Evolutionary conservation across 2,797 vertebrate species (phyloP).

Genomic region (Cercopithecus mitis): DNA sequence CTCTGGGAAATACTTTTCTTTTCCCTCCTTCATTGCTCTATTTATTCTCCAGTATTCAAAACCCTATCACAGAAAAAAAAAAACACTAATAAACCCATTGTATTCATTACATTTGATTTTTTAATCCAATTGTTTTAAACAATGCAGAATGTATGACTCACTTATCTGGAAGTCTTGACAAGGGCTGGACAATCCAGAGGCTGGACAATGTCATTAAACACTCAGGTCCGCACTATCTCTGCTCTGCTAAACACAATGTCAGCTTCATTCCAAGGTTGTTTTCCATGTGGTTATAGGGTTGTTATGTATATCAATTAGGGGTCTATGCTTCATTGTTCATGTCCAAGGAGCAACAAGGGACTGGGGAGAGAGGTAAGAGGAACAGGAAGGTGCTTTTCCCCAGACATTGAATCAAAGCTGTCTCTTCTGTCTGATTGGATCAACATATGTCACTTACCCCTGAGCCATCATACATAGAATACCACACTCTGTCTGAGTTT

Average conservation of each 20-base stretch:
- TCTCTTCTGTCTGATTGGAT: not conserved
- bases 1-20: not conserved
- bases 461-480: not conserved
- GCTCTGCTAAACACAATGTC: not conserved
- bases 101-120: not conserved
- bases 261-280: not conserved
- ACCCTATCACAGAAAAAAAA: not conserved
- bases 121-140: not conserved
- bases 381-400: not conserved
- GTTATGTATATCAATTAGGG: not conserved
- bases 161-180: conserved; percentile 16
- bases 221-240: not conserved
- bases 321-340: not conserved
- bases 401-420: not conserved
- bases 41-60: conserved; percentile 20
- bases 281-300: not conserved
- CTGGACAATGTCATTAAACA: conserved; percentile 32
- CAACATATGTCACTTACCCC: not conserved
- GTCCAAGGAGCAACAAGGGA: not conserved
- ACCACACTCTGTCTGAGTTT: not conserved
- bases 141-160: not conserved
- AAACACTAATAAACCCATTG: not conserved
- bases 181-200: not conserved
- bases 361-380: not conserved
- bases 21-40: not conserved